phyloP scores from a whole-genome alignment of 2,113 vertebrate species.

The Xenopus borealis region DNA sequence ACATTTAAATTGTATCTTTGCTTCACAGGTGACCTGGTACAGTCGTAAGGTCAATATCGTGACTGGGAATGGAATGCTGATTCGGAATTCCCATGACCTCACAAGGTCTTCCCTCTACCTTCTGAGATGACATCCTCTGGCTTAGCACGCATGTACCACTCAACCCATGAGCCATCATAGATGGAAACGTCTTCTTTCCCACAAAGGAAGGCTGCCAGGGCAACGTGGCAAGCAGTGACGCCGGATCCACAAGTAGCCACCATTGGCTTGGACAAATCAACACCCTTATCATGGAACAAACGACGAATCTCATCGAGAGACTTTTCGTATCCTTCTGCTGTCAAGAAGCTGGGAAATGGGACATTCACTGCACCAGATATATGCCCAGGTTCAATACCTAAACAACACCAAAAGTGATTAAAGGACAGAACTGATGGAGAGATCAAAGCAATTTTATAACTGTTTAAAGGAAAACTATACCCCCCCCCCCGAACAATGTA shows the following conservation, averaged over 20 bases:
- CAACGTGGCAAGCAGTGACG: slow-evolving; percentile 86
- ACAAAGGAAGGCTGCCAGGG: slow-evolving; percentile 80
- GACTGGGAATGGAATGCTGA: background rate
- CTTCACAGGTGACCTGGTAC: background rate
- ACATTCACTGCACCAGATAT: slow-evolving; percentile 79
- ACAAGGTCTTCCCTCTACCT: slow-evolving; percentile 71
- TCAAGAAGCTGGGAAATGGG: slow-evolving; percentile 82
- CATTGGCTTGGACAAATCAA: slow-evolving; percentile 74
- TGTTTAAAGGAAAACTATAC: too few relatives aligned
- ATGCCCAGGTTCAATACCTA: slow-evolving; percentile 87
- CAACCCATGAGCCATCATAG: slow-evolving; percentile 89
- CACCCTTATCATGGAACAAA: slow-evolving; percentile 74
- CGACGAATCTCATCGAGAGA: slow-evolving; percentile 67
- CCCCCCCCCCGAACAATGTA: too few relatives aligned
- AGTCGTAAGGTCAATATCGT: background rate
- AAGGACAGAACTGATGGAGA: too few relatives aligned
- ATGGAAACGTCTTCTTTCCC: slow-evolving; percentile 76
- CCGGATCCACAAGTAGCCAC: slow-evolving; percentile 86
- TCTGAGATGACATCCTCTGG: slow-evolving; percentile 83
- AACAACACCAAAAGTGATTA: background rate
- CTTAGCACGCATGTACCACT: slow-evolving; percentile 84
- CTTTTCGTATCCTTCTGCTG: slow-evolving; percentile 73
- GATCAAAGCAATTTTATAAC: background rate
- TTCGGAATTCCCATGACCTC: slow-evolving; percentile 32
- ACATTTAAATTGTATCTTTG: background rate